Conservation (phyloP, 2,113 vertebrate genomes). For the Pseudopipra pipra region DNA sequence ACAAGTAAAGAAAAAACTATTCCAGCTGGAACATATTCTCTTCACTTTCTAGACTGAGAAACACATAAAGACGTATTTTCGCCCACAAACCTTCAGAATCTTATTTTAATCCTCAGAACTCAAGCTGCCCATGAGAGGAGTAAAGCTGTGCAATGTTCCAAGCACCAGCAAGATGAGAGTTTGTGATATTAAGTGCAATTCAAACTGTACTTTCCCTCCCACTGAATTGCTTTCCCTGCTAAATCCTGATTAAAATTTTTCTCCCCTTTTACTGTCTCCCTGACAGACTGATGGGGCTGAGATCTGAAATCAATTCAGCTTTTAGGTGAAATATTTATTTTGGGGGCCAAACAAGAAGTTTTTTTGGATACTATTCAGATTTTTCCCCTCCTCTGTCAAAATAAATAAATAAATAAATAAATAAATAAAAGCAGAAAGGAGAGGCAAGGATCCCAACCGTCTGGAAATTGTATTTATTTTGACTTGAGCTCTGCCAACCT, state of each 20-base stretch:
- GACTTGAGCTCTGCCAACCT: conserved; percentile 60
- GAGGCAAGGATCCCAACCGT: neutral
- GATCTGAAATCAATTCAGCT: conserved; percentile 19
- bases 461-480: conserved; percentile 67
- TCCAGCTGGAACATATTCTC: neutral
- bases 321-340: conserved; percentile 32
- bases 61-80: conserved; percentile 15
- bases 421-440: neutral
- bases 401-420: neutral
- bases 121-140: neutral
- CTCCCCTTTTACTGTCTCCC: neutral
- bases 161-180: conserved; percentile 18
- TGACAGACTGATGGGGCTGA: conserved; percentile 23
- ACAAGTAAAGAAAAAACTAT: conserved; percentile 4
- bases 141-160: conserved; percentile 21
- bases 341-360: neutral
- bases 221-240: conserved; percentile 21
- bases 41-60: neutral
- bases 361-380: conserved; percentile 16
- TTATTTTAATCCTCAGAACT: conserved; percentile 49
- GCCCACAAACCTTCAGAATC: conserved; percentile 26
- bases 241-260: conserved; percentile 22
- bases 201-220: conserved; percentile 44
- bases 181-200: conserved; percentile 53
- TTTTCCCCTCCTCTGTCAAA: neutral